Conservation (phyloP, 2,888 invertebrate genomes). For the Idaea aversata region DNA sequence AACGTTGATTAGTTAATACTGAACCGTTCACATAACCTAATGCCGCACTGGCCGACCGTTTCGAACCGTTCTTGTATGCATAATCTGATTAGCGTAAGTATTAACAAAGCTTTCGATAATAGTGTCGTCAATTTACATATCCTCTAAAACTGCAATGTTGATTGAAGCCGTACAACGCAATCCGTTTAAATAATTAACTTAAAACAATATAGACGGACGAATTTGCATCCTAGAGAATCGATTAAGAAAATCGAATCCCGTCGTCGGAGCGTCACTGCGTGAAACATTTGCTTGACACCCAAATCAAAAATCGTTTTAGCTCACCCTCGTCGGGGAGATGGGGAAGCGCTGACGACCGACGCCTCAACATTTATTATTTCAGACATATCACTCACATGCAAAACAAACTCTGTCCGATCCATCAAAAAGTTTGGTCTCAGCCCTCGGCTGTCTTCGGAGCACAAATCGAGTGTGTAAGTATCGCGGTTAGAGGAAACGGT, state of each 20-base stretch:
- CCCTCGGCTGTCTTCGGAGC: conserved; percentile 49
- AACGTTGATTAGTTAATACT: conserved; percentile 79
- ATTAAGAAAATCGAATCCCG: conserved; percentile 79
- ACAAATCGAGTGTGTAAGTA: conserved; percentile 79
- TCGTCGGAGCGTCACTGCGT: conserved; percentile 68
- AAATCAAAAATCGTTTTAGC: conserved; percentile 81
- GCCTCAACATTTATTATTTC: conserved; percentile 81
- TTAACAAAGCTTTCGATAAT: conserved; percentile 70
- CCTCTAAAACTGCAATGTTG: conserved; percentile 41
- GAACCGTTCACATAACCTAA: conserved; percentile 71
- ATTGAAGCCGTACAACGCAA: conserved; percentile 48
- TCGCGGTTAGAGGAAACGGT: conserved; percentile 57
- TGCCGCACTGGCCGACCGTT: conserved; percentile 56
- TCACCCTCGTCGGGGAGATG: conserved; percentile 64
- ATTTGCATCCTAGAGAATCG: conserved; percentile 72
- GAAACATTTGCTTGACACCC: conserved; percentile 81
- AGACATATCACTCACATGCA: conserved; percentile 81
- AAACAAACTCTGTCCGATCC: conserved; percentile 80
- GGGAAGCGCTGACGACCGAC: conserved; percentile 78
- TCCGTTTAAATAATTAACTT: conserved; percentile 43
- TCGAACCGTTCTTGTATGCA: conserved; percentile 77
- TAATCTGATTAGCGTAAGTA: conserved; percentile 78
- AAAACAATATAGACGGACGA: conserved; percentile 24
- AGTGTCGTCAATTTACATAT: conserved; percentile 61
- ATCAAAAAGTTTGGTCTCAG: conserved; percentile 74